Conservation (phyloP, 2,888 invertebrate genomes). For the Minunthozetes semirufus region DNA sequence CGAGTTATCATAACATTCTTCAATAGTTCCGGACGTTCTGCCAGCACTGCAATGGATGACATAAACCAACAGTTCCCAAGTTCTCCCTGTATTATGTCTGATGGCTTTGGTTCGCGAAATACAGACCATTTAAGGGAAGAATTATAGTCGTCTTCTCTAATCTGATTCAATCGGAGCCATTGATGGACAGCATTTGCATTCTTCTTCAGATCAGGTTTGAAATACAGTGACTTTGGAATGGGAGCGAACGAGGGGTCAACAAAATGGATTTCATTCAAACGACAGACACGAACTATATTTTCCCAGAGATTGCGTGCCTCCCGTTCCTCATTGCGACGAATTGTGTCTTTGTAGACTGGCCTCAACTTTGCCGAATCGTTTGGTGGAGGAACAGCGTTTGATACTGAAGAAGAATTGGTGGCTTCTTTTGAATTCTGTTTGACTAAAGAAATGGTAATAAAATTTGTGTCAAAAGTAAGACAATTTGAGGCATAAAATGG, state of each 20-base stretch:
- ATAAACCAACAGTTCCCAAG: conserved; percentile 97
- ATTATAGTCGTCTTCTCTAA: conserved; percentile 60
- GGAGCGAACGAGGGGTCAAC: conserved; percentile 94
- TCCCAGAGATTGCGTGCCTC: conserved; percentile 85
- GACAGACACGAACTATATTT: conserved; percentile 78
- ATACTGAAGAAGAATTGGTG: too few species aligned
- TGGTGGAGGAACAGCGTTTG: too few species aligned
- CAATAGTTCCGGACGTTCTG: conserved; percentile 90
- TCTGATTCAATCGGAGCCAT: conserved; percentile 84
- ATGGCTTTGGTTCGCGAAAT: conserved; percentile 82
- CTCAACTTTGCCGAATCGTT: neutral
- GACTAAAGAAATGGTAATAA: too few species aligned
- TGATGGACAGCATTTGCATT: conserved; percentile 54
- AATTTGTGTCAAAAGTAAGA: too few species aligned
- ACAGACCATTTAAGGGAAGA: conserved; percentile 69
- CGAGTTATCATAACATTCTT: conserved; percentile 78
- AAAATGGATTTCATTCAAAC: conserved; percentile 65
- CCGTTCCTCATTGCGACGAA: conserved; percentile 72
- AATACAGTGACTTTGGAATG: conserved; percentile 65
- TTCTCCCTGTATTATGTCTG: conserved; percentile 92
- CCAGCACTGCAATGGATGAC: conserved; percentile 89
- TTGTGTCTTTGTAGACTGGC: conserved; percentile 60
- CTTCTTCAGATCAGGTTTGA: neutral
- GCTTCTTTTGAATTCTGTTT: too few species aligned
- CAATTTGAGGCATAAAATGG: too few species aligned